A percentile compares a stretch with the other conserved stretches of the same genome.
phyloP scores from a whole-genome alignment of 2,113 vertebrate genomes.

The Embiotoca jacksoni region DNA sequence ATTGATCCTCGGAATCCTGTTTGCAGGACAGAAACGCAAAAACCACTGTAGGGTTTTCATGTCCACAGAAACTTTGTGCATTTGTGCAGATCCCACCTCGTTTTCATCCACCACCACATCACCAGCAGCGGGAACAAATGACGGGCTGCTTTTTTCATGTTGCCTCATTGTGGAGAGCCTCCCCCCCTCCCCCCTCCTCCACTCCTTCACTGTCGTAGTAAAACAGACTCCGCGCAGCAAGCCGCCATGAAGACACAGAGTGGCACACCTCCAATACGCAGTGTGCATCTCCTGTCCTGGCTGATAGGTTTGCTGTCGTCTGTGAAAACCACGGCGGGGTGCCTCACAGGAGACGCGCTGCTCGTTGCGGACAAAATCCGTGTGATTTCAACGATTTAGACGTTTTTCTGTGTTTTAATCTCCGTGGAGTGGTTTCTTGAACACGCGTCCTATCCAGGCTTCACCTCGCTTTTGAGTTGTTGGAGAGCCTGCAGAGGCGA shows the following conservation, averaged over 20 bases:
- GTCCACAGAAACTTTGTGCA: background rate
- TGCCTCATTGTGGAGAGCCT: constrained; percentile 5
- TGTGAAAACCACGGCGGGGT: constrained; percentile 30
- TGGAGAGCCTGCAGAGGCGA: constrained; percentile 53
- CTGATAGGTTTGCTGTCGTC: constrained; percentile 36
- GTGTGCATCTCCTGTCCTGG: constrained; percentile 57
- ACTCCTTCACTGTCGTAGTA: constrained; percentile 57
- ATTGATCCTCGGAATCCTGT: no score
- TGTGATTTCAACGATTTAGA: background rate
- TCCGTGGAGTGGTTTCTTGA: background rate
- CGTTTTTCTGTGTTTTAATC: background rate
- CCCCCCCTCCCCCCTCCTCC: constrained; percentile 13
- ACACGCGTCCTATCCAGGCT: constrained; percentile 20
- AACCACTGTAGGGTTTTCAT: background rate
- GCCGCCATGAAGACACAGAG: constrained; percentile 62
- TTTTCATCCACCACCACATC: constrained; percentile 16
- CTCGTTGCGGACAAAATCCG: background rate
- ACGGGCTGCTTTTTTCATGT: background rate
- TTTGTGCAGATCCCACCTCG: background rate
- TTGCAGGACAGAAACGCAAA: background rate
- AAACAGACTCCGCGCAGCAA: constrained; percentile 35
- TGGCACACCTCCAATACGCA: constrained; percentile 74
- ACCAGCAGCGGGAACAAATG: constrained; percentile 34
- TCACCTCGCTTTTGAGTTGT: constrained; percentile 37
- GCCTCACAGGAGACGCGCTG: constrained; percentile 13